phyloP scores from a whole-genome alignment of 1,140 invertebrate species.

The Megalonaias nervosa region DNA sequence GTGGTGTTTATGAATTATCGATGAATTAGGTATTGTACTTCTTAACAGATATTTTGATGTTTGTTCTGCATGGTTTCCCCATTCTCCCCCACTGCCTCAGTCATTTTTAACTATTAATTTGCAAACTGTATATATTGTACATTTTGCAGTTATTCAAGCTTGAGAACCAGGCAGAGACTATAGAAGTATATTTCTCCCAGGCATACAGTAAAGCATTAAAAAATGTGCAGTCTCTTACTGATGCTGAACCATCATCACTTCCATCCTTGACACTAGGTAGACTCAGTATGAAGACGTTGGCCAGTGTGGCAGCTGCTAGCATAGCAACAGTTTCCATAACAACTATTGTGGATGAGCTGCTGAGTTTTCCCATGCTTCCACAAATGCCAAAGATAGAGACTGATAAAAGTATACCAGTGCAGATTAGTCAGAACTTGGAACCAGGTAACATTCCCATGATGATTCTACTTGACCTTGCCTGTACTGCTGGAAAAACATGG shows the following conservation, averaged over 20 bases:
- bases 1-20: no score
- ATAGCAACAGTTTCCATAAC: slow-evolving; percentile 59
- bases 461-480: slow-evolving; percentile 62
- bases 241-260: slow-evolving; percentile 4
- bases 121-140: slow-evolving; percentile 8
- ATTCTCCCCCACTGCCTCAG: no score
- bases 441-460: slow-evolving; percentile 47
- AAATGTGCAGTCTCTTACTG: slow-evolving; percentile 39
- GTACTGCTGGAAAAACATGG: slow-evolving; percentile 55
- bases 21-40: no score
- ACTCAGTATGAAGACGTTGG: slow-evolving; percentile 52
- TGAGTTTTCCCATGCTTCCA: slow-evolving; percentile 50
- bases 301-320: slow-evolving; percentile 61
- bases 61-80: no score
- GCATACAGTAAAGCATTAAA: slow-evolving; percentile 47
- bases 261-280: slow-evolving; percentile 10
- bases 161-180: slow-evolving; percentile 51
- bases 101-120: neutral
- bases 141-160: slow-evolving; percentile 56
- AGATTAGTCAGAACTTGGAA: slow-evolving; percentile 46
- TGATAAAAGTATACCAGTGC: slow-evolving; percentile 27
- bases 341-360: slow-evolving; percentile 59
- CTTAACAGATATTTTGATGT: no score
- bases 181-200: slow-evolving; percentile 62
- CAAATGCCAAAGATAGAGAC: slow-evolving; percentile 36